Percentiles rank a stretch among this genome's conserved stretches.
Evolutionary conservation across 2,888 invertebrate genomes (phyloP).

Genomic region (Xestia c-nigrum): DNA sequence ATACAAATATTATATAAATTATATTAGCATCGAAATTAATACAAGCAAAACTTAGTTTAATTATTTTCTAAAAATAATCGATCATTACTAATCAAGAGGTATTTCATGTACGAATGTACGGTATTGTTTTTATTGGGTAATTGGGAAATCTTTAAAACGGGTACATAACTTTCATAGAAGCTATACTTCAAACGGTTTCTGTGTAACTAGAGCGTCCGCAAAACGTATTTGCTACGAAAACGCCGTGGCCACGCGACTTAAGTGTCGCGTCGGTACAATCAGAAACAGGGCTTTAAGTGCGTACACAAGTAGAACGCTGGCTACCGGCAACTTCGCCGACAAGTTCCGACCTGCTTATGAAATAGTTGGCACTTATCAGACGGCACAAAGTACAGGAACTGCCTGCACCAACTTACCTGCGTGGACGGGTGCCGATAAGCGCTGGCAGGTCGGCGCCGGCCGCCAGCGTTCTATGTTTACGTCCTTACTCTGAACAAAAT

Average conservation of each 20-base stretch:
- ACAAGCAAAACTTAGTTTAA: constrained; percentile 1
- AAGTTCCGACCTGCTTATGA: too few relatives aligned
- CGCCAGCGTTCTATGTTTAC: too few relatives aligned
- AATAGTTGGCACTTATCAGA: too few relatives aligned
- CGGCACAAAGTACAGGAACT: too few relatives aligned
- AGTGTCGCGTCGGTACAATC: not conserved
- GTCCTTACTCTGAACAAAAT: not conserved
- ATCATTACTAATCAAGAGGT: not conserved
- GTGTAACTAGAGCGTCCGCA: not conserved
- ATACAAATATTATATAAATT: constrained; percentile 3
- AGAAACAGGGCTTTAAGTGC: not conserved
- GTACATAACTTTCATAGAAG: not conserved
- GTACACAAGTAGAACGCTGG: too few relatives aligned
- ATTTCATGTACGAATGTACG: not conserved
- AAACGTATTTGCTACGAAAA: not conserved
- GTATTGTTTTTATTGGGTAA: not conserved
- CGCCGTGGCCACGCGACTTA: too few relatives aligned
- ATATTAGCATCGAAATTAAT: constrained; percentile 23
- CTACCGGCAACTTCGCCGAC: too few relatives aligned
- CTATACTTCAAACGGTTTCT: not conserved
- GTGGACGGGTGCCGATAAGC: too few relatives aligned
- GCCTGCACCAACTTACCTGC: too few relatives aligned
- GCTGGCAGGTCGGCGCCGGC: too few relatives aligned
- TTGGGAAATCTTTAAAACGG: not conserved
- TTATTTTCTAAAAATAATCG: constrained; percentile 4